Evolutionary conservation across 2,113 vertebrate genomes (phyloP).

Genomic region (Heloderma charlesbogerti): DNA sequence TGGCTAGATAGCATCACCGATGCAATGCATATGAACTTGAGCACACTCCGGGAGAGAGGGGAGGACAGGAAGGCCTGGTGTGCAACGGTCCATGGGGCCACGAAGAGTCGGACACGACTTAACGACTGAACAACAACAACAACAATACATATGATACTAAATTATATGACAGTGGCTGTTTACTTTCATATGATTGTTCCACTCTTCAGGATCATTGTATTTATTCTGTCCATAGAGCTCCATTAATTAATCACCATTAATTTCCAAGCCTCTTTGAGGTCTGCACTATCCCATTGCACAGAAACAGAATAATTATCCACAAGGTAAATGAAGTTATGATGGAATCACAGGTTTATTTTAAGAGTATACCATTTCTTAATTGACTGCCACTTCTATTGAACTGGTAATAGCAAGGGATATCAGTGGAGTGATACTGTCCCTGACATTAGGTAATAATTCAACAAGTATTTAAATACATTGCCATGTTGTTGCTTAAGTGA

Average conservation of each 20-base stretch:
- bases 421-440: not conserved
- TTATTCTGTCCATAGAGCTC: too few species aligned
- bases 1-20: too few species aligned
- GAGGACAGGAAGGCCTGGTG: too few species aligned
- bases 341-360: not conserved
- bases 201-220: too few species aligned
- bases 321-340: not conserved
- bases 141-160: too few species aligned
- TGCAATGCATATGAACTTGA: too few species aligned
- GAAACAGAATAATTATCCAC: not conserved
- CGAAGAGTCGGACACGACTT: too few species aligned
- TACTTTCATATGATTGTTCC: too few species aligned
- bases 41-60: too few species aligned
- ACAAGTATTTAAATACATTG: slow-evolving; percentile 44
- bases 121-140: too few species aligned
- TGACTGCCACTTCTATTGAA: not conserved
- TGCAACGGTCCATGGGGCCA: too few species aligned
- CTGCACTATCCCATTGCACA: not conserved
- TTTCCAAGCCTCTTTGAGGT: not conserved
- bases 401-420: slow-evolving; percentile 31
- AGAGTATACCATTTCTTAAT: not conserved
- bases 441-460: slow-evolving; percentile 32
- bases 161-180: too few species aligned
- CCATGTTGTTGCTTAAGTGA: slow-evolving; percentile 33
- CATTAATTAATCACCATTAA: not conserved